A percentile compares a stretch with the other conserved stretches of the same genome.
Conservation (phyloP, 2,113 vertebrate genomes). For the Morone saxatilis region DNA sequence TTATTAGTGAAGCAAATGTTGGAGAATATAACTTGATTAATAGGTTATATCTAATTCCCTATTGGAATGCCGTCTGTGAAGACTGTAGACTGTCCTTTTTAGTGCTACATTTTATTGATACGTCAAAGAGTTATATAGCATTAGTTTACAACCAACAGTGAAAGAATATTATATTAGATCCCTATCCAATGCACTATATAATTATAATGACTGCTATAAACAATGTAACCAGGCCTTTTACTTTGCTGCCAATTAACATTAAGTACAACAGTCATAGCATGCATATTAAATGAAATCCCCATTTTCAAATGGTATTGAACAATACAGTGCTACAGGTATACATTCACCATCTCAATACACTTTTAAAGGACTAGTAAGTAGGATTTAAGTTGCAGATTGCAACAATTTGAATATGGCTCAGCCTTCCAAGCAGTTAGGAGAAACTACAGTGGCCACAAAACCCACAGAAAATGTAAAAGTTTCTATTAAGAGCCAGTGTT, state of each 20-base stretch:
- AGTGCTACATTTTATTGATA: neutral
- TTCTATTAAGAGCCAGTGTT: too few species aligned
- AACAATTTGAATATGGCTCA: too few species aligned
- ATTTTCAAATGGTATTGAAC: neutral
- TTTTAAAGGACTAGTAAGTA: too few species aligned
- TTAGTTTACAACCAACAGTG: constrained; percentile 21
- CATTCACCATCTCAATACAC: neutral
- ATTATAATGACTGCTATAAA: constrained; percentile 4
- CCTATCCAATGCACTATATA: neutral
- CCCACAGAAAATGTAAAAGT: too few species aligned
- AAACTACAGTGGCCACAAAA: too few species aligned
- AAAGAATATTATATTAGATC: neutral
- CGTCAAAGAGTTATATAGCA: neutral
- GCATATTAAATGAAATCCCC: neutral
- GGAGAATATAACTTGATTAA: constrained; percentile 11
- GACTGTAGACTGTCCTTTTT: neutral
- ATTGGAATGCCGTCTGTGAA: neutral
- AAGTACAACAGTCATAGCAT: neutral
- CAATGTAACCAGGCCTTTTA: neutral
- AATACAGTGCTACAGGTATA: too few species aligned
- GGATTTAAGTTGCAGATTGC: too few species aligned
- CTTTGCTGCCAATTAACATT: neutral
- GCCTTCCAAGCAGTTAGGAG: too few species aligned
- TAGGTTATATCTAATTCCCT: neutral
- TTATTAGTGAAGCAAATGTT: neutral